Base-by-base conservation (phyloP, 2,797 vertebrate genomes). In the Taenioides sp. region DNA sequence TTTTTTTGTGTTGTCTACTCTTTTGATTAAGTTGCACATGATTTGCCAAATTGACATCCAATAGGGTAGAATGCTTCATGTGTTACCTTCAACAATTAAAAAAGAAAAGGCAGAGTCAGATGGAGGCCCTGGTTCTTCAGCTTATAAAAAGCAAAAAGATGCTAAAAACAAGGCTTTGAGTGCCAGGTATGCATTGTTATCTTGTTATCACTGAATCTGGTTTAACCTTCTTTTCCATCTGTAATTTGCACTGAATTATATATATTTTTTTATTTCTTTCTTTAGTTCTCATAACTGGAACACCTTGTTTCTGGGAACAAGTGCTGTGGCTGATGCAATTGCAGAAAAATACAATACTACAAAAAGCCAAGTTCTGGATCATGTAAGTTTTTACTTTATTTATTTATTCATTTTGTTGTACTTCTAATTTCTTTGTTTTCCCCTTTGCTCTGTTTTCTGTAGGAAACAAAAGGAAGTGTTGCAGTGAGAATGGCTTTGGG, bases 271-370 rank as follows among this genome's bases (percentile, higher is more conserved):
- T 72, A 17, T 47, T 47, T 47, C 60, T 70, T 27, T 73, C 47
- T 85, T 3, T 70, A 99, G 98, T 84, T 96, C 97, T 65, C 96
- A 99, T 90, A 99, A 98, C 88, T 99, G 98, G 98, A 99, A 99
- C 82, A 82, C 95, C 0, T 83, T 99, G 70, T 99, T 99, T 77
- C 90, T 99, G 91, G 98, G 97, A 3, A 97, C 95, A 0, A 99
- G 94, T 0, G 95, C 98, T 0, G 96, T 99, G 77, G 98, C 97
- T 0, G 97, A 99, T 10, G 94, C 94, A 67, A 96, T 99, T 1
- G 97, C 98, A 50, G 93, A 96, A 76, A 99, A 97, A 88, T 99
- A 99, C 93, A 96, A 92, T 0, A 94, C 97, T 49, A 94, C 95
- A 60, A 99, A 99, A 92, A 98, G 96, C 88, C 92, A 96, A 95